A percentile compares a stretch with the other conserved stretches of the same genome.
Conservation (phyloP, 2,113 vertebrate genomes). For the Labeo rohita region DNA sequence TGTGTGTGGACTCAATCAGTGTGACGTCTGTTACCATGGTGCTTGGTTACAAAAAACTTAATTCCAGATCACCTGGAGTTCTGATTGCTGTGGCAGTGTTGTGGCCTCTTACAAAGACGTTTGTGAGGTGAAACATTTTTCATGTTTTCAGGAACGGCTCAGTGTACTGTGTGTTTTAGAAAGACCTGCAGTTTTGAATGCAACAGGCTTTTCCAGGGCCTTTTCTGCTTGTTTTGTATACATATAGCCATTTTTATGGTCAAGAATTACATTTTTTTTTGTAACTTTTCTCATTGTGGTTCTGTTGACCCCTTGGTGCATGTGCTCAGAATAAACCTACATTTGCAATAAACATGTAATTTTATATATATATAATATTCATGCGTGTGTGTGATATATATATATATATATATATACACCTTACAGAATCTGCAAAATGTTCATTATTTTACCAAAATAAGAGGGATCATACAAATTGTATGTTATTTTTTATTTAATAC, state of each 20-base stretch:
- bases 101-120: slow-evolving; percentile 37
- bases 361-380: too few species aligned
- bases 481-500: too few species aligned
- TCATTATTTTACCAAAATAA: too few species aligned
- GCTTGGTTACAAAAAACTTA: slow-evolving; percentile 60
- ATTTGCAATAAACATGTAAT: too few species aligned
- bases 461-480: too few species aligned
- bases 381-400: too few species aligned
- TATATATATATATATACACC: too few species aligned
- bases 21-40: slow-evolving; percentile 67
- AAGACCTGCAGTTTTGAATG: background rate
- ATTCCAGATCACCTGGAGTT: slow-evolving; percentile 61
- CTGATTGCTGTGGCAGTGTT: slow-evolving; percentile 60
- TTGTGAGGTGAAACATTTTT: background rate
- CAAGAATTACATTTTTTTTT: background rate
- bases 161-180: background rate
- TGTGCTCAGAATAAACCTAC: too few species aligned
- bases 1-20: slow-evolving; percentile 59
- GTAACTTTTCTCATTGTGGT: too few species aligned
- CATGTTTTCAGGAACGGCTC: background rate
- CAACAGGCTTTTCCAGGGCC: background rate
- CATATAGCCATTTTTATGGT: background rate
- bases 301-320: too few species aligned
- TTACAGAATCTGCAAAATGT: too few species aligned
- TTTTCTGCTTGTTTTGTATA: background rate